phyloP scores from a whole-genome alignment of 37 sponge, comb jelly and placozoan species.

The Aphrocallistes beatrix region DNA sequence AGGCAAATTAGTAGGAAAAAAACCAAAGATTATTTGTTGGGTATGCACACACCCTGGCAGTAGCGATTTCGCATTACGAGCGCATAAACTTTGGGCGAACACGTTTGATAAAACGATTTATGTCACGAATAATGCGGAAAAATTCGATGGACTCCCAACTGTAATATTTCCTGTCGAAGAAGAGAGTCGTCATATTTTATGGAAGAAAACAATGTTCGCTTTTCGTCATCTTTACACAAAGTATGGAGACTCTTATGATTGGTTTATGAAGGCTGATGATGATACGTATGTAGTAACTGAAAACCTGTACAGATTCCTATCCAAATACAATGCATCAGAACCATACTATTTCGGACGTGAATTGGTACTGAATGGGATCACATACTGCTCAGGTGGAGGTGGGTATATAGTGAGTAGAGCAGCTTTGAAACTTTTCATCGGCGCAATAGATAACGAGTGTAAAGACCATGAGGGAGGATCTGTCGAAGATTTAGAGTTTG shows the following conservation, averaged over 20 bases:
- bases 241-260: not conserved
- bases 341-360: not conserved
- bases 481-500: not conserved
- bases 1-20: no score
- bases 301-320: not conserved
- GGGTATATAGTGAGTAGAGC: not conserved
- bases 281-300: not conserved
- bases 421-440: not conserved
- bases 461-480: not conserved
- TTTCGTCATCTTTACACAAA: not conserved
- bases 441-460: not conserved
- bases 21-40: not conserved
- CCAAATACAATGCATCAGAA: not conserved
- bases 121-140: not conserved
- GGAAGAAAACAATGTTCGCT: not conserved
- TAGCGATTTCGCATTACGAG: not conserved
- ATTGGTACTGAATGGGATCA: not conserved
- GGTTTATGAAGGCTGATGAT: slow-evolving; percentile 14
- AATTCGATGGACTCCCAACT: not conserved
- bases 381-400: not conserved
- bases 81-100: not conserved
- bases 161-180: not conserved
- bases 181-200: not conserved
- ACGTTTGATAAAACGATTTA: not conserved
- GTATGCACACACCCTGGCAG: not conserved